phyloP scores from a whole-genome alignment of 1,140 invertebrate species.

The Megathymus violae region DNA sequence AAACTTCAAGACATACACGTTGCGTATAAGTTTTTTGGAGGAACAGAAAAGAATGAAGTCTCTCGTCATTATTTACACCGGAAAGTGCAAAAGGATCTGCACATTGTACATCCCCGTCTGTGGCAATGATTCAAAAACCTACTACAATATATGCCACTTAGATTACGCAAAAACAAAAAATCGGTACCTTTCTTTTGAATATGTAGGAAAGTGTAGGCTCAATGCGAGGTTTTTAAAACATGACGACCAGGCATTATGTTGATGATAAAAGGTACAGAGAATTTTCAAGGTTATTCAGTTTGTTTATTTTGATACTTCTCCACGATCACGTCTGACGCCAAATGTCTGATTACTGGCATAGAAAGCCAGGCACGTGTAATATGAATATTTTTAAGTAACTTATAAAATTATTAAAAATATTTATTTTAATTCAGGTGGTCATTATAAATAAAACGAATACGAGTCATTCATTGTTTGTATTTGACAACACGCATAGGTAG shows the following conservation, averaged over 20 bases:
- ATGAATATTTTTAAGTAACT: too few relatives aligned
- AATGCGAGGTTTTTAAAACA: background rate
- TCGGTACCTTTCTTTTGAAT: conserved; percentile 4
- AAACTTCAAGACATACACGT: conserved; percentile 40
- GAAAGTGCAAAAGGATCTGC: conserved; percentile 43
- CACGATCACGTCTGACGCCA: too few relatives aligned
- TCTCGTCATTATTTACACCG: conserved; percentile 35
- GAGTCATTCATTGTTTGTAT: too few relatives aligned
- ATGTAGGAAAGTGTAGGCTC: conserved; percentile 1
- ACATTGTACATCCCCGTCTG: conserved; percentile 45
- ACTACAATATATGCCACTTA: conserved; percentile 45
- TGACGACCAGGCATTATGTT: background rate
- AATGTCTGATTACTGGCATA: too few relatives aligned
- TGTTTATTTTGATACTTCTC: too few relatives aligned
- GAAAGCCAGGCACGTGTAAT: too few relatives aligned
- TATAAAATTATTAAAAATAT: too few relatives aligned
- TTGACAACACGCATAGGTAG: too few relatives aligned
- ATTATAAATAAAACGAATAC: too few relatives aligned
- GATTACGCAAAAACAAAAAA: conserved; percentile 37
- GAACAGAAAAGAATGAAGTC: conserved; percentile 34
- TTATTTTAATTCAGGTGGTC: too few relatives aligned
- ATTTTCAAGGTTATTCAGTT: background rate
- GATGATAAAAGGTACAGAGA: background rate
- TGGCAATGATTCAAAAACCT: conserved; percentile 41
- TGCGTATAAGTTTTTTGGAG: conserved; percentile 25